Conservation (phyloP, 2,888 invertebrate species). For the Saturnia japonica region DNA sequence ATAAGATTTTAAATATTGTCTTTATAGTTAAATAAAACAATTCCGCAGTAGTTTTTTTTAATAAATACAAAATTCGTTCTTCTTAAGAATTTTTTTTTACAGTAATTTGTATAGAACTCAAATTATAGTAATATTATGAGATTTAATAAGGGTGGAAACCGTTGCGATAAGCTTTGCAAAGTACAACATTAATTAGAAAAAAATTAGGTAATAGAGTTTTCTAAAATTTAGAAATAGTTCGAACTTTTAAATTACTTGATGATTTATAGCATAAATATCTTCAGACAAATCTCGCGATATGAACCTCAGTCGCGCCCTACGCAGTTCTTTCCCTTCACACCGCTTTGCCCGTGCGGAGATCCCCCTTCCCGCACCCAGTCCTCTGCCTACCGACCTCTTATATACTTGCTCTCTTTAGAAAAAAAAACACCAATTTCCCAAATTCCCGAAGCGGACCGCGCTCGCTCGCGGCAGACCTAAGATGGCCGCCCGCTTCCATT, state of each 20-base stretch:
- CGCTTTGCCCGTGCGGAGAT: slow-evolving; percentile 77
- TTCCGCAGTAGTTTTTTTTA: neutral
- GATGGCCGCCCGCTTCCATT: slow-evolving; percentile 80
- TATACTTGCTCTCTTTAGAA: slow-evolving; percentile 81
- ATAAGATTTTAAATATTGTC: neutral
- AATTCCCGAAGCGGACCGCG: slow-evolving; percentile 77
- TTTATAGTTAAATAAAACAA: neutral
- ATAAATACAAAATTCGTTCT: neutral
- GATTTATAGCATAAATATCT: slow-evolving; percentile 47
- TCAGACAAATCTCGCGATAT: slow-evolving; percentile 49
- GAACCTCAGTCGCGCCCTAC: slow-evolving; percentile 43
- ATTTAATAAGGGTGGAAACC: too few species aligned
- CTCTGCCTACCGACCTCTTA: slow-evolving; percentile 79
- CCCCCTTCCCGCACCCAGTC: slow-evolving; percentile 63
- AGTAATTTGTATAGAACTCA: neutral
- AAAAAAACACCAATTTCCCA: slow-evolving; percentile 82
- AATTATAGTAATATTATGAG: too few species aligned
- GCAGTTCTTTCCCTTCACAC: slow-evolving; percentile 80
- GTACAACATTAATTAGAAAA: too few species aligned
- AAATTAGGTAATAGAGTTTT: too few species aligned
- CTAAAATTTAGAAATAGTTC: too few species aligned
- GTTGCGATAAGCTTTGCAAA: too few species aligned
- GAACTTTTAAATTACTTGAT: neutral
- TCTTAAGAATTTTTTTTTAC: neutral
- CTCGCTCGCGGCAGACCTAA: slow-evolving; percentile 78